Base-by-base conservation (phyloP, 2,113 vertebrate species). In the Colaptes auratus region DNA sequence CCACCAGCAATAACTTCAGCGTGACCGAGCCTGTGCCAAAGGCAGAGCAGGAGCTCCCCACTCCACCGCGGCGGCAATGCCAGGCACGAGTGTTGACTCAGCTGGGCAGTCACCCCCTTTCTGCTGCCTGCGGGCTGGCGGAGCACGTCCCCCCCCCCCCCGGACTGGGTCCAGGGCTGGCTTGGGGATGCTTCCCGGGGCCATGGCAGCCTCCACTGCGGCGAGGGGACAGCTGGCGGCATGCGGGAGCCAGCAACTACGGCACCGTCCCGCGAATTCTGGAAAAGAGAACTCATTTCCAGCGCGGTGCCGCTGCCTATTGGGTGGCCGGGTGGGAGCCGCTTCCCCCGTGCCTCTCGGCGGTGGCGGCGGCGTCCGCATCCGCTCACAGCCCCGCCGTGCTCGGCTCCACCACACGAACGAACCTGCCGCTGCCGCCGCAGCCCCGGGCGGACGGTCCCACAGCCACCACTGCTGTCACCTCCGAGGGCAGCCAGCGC, bases 251-350 rank as follows among this genome's bases (percentile, higher is more conserved):
- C n/a, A 2, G 81, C 69, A 39, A 33, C 73, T 10, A 27, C 18
- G 3, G 52, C 24, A 2, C 10, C 4, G 75, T 82, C 92, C 83
- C 14, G 72, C 28, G 16, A 44, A 12, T 89, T 89, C 95, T 89
- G 86, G 88, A 93, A 96, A 91, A 70, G 87, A 91, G 88, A 94
- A 87, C 88, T 61, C 15, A 31, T 23, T 61, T 56, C 64, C 55
- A 56, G 77, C 12, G 4, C 8, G 31, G 59, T 13, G 17, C 92
- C 35, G 42, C 77, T 59, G 78, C 27, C 36, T 65, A 20, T 31
- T 11, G 82, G 82, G 69, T 1, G 19, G 78, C 50, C n/a, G 13
- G 13, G 70, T 27, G 5, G 5, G 24, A 91, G 85, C 56, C 12
- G 81, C 80, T 88, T 70, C 76, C 69, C 82, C 83, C 39, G 7